Conservation (phyloP, 2,888 invertebrate species). For the Ceraclea dissimilis region DNA sequence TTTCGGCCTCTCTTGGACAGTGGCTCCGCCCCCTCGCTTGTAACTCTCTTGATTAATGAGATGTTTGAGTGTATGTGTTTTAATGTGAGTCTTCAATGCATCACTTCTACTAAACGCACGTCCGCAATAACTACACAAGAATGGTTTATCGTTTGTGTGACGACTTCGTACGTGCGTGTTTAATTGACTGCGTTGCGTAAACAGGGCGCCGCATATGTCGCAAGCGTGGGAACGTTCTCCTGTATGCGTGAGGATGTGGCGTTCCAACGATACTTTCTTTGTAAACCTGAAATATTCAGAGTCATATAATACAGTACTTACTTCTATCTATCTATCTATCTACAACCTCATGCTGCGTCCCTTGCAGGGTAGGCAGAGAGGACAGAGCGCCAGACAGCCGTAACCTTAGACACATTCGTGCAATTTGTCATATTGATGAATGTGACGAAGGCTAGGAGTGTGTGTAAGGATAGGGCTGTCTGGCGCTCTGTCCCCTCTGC, state of each 20-base stretch:
- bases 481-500: too few relatives aligned
- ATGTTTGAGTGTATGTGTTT: slow-evolving; percentile 23
- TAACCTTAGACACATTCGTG: too few relatives aligned
- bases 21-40: slow-evolving; percentile 24
- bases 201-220: slow-evolving; percentile 21
- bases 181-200: slow-evolving; percentile 25
- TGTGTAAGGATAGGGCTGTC: too few relatives aligned
- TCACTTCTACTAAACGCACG: slow-evolving; percentile 26
- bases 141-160: slow-evolving; percentile 23
- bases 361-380: too few relatives aligned
- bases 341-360: too few relatives aligned
- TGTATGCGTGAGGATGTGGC: slow-evolving; percentile 24
- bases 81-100: slow-evolving; percentile 22
- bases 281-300: slow-evolving; percentile 21
- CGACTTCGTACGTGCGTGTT: slow-evolving; percentile 21
- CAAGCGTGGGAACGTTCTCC: slow-evolving; percentile 23
- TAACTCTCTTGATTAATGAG: slow-evolving; percentile 18
- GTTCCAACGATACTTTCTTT: slow-evolving; percentile 27
- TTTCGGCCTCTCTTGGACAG: slow-evolving; percentile 20
- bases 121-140: slow-evolving; percentile 26
- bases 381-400: too few relatives aligned
- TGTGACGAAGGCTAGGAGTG: too few relatives aligned
- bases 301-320: too few relatives aligned
- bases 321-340: too few relatives aligned
- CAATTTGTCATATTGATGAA: too few relatives aligned